These are phyloP conservation scores for Myxocyprinus asiaticus DNA, from an alignment of 2,113 vertebrate genomes.

Conservation along the genomic window DNA sequence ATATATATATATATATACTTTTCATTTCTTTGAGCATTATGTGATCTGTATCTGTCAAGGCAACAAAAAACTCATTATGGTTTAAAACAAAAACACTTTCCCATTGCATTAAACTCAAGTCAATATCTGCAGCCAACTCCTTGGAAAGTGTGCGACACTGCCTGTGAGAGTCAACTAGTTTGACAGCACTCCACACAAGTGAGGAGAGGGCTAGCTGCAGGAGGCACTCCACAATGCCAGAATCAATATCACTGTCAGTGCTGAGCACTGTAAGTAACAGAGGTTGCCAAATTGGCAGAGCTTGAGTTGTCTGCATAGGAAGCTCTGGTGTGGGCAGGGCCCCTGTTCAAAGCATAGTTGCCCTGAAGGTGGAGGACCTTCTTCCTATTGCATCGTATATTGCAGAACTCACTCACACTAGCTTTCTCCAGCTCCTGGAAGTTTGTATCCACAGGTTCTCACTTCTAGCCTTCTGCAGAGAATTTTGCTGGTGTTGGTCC, in stretches of 20 bases:
- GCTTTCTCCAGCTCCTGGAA: not conserved
- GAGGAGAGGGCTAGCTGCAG: conserved; percentile 33
- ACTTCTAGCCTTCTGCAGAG: no score
- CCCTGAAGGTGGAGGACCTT: not conserved
- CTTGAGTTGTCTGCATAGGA: conserved; percentile 12
- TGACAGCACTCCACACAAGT: conserved; percentile 21
- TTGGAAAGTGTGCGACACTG: not conserved
- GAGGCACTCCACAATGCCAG: conserved; percentile 28
- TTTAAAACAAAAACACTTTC: not conserved
- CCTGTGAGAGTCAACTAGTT: conserved; percentile 5
- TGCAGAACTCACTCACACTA: not conserved
- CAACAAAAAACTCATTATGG: conserved; percentile 32
- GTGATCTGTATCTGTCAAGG: conserved; percentile 33
- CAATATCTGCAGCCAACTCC: conserved; percentile 20
- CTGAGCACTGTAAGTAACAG: not conserved
- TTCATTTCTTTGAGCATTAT: not conserved
- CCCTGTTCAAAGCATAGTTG: no score
- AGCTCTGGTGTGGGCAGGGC: not conserved
- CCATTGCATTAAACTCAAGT: no score
- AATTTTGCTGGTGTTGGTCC: no score
- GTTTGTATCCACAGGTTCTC: conserved; percentile 4
- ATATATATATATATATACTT: no score
- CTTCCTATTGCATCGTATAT: not conserved
- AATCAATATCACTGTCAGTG: conserved; percentile 35
- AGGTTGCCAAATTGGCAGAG: conserved; percentile 47